phyloP scores from a whole-genome alignment of 2,888 invertebrate species.

The Plemyria rubiginata region DNA sequence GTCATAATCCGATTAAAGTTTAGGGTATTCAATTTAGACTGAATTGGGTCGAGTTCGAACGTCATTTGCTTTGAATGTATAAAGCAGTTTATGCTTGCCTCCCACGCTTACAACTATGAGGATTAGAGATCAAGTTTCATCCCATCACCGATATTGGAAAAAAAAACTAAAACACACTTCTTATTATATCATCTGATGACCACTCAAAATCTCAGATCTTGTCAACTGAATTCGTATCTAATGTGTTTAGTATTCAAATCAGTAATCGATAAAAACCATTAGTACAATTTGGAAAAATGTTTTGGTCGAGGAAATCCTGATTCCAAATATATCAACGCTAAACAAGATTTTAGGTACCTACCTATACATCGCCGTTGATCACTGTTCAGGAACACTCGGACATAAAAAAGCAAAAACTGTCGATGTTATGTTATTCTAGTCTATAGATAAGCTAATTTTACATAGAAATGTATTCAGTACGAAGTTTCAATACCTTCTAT shows the following conservation, averaged over 20 bases:
- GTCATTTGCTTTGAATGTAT: conserved; percentile 9
- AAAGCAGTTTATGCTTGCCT: conserved; percentile 13
- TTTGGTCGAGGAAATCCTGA: not conserved
- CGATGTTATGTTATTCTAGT: too few relatives aligned
- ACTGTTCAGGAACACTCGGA: too few relatives aligned
- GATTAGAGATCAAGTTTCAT: conserved; percentile 15
- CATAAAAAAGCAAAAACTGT: too few relatives aligned
- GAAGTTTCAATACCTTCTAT: not conserved
- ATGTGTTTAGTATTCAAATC: not conserved
- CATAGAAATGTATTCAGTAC: too few relatives aligned
- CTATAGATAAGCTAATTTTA: too few relatives aligned
- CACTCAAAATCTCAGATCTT: conserved; percentile 3
- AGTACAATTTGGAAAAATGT: not conserved
- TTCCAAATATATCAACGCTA: not conserved
- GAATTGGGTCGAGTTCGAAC: conserved; percentile 20
- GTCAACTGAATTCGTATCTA: not conserved
- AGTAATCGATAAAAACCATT: not conserved
- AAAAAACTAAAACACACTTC: not conserved
- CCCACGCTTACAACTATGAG: conserved; percentile 21
- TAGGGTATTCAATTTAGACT: conserved; percentile 35
- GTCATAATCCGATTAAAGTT: conserved; percentile 64
- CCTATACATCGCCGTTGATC: too few relatives aligned
- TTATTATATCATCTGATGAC: conserved; percentile 3
- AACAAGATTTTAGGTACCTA: too few relatives aligned
- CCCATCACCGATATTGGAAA: conserved; percentile 12